These are phyloP conservation scores for Oryctes rhinoceros DNA, from an alignment of 1,140 invertebrate genomes.

Conservation along the genomic window DNA sequence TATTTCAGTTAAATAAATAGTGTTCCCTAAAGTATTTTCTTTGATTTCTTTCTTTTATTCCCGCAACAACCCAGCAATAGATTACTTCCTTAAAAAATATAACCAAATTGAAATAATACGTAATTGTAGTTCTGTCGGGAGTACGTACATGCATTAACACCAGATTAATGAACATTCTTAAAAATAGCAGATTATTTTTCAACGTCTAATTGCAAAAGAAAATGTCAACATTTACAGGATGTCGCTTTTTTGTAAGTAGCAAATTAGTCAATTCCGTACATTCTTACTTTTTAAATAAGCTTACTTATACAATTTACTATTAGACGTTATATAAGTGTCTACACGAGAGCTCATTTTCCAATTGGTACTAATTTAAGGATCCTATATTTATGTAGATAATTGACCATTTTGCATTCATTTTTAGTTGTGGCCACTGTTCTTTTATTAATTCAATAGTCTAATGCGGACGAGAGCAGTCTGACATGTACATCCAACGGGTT, in stretches of 20 bases:
- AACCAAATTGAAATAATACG: too few species aligned
- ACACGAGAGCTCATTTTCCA: constrained; percentile 51
- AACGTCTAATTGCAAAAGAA: neutral
- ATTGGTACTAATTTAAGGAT: constrained; percentile 55
- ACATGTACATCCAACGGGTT: neutral
- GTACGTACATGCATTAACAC: too few species aligned
- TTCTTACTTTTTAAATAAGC: constrained; percentile 34
- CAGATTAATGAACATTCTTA: too few species aligned
- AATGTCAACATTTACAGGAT: constrained; percentile 20
- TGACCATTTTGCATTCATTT: constrained; percentile 46
- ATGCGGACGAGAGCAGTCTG: neutral
- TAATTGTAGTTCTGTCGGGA: too few species aligned
- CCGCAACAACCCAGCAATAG: too few species aligned
- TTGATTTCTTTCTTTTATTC: constrained; percentile 3
- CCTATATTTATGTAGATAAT: constrained; percentile 49
- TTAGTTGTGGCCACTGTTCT: constrained; percentile 20
- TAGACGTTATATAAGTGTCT: constrained; percentile 40
- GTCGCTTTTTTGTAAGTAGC: neutral
- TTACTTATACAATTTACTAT: constrained; percentile 40
- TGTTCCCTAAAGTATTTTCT: constrained; percentile 57
- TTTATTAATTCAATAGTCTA: constrained; percentile 9
- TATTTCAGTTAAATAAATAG: constrained; percentile 61
- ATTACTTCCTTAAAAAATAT: neutral
- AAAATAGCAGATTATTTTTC: too few species aligned
- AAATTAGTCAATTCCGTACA: constrained; percentile 36